A percentile compares a stretch with the other conserved stretches of the same genome.
Evolutionary conservation across 2,797 vertebrate genomes (phyloP).

Genomic region (Cetoscarus ocellatus): DNA sequence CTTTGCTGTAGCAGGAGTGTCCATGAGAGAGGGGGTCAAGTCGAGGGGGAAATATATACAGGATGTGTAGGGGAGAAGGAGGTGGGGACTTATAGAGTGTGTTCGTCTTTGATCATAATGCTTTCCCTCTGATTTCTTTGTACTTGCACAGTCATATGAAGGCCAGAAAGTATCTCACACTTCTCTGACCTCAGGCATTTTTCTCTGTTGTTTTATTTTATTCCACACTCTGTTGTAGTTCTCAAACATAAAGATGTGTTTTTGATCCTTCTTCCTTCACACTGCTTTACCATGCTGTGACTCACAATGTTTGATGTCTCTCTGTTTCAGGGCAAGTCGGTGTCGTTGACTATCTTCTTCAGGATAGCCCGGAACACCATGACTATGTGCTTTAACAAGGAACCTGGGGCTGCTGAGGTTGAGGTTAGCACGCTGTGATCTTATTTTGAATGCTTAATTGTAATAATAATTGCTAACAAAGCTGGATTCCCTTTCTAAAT

Average conservation of each 20-base stretch:
- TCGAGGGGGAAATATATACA: constrained; percentile 38
- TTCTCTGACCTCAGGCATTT: neutral
- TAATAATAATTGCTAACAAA: neutral
- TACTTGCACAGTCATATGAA: constrained; percentile 4
- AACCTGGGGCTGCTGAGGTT: constrained; percentile 94
- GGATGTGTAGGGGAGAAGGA: constrained; percentile 20
- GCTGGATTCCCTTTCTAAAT: neutral
- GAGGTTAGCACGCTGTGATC: constrained; percentile 86
- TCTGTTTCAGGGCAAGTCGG: constrained; percentile 93
- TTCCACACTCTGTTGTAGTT: constrained; percentile 2
- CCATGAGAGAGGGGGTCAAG: constrained; percentile 37
- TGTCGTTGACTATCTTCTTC: constrained; percentile 99
- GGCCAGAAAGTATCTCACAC: neutral
- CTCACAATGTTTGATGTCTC: constrained; percentile 25
- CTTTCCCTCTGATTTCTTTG: constrained; percentile 1
- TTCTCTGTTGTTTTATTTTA: constrained; percentile 17
- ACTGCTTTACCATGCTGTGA: neutral
- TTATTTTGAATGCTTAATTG: neutral
- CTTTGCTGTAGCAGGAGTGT: constrained; percentile 33
- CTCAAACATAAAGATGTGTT: constrained; percentile 9
- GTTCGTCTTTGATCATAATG: neutral
- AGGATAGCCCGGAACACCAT: constrained; percentile 98
- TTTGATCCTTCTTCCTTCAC: neutral
- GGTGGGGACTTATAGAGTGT: constrained; percentile 15
- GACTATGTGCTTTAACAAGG: constrained; percentile 99